phyloP scores from a whole-genome alignment of 2,113 vertebrate species.

The Pelodiscus sinensis region DNA sequence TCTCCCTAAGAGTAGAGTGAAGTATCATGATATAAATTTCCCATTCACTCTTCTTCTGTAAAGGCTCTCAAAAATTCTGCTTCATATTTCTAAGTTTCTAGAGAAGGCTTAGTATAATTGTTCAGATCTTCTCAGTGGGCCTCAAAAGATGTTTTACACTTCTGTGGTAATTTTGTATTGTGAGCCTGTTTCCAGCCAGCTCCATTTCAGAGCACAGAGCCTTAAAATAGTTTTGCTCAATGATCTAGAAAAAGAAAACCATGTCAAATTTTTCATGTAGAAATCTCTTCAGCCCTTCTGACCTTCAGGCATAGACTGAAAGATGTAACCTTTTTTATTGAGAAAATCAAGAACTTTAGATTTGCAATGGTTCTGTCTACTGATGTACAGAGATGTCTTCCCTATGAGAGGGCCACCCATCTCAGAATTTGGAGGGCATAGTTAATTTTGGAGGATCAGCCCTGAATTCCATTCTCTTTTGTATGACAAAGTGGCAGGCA shows the following conservation, averaged over 20 bases:
- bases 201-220: neutral
- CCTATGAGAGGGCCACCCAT: neutral
- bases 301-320: neutral
- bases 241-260: neutral
- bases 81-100: neutral
- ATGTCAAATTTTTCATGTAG: rapidly evolving
- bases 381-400: neutral
- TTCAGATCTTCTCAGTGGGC: neutral
- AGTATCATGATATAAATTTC: neutral
- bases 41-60: neutral
- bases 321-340: neutral
- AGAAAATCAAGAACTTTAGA: neutral
- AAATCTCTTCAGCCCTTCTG: neutral
- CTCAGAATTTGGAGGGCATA: neutral
- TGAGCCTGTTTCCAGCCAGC: neutral
- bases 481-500: neutral
- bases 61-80: neutral
- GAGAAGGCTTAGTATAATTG: neutral
- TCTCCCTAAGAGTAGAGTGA: neutral
- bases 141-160: neutral
- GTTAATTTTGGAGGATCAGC: neutral
- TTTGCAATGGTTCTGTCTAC: neutral
- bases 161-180: neutral
- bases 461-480: neutral
- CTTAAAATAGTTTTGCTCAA: neutral